Evolutionary conservation across 2,888 invertebrate species (phyloP).

Genomic region (Drosophila colorata): DNA sequence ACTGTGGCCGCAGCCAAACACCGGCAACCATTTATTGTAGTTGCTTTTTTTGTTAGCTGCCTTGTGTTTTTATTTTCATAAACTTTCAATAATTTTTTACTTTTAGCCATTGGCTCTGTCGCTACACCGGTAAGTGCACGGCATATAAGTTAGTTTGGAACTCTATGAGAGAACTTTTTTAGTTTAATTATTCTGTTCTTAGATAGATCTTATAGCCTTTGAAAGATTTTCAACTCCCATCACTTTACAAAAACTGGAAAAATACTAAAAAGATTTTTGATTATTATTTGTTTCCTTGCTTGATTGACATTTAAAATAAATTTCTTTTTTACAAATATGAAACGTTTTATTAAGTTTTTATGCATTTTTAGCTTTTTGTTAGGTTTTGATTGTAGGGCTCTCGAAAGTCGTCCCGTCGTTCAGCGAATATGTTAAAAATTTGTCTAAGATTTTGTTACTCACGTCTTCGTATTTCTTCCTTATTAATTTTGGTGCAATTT

Average conservation of each 20-base stretch:
- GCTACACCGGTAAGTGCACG: slow-evolving; percentile 20
- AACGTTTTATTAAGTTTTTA: not conserved
- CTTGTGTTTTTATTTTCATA: slow-evolving; percentile 60
- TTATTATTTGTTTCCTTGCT: no score
- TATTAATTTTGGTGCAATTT: slow-evolving; percentile 77
- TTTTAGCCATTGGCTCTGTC: slow-evolving; percentile 51
- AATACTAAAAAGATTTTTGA: no score
- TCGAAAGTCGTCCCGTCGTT: not conserved
- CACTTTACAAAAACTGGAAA: no score
- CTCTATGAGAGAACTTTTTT: no score
- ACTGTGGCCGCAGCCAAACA: slow-evolving; percentile 62
- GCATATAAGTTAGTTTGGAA: slow-evolving; percentile 8
- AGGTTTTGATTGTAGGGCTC: not conserved
- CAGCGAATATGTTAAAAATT: not conserved
- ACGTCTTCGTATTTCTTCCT: slow-evolving; percentile 49
- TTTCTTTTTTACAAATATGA: no score
- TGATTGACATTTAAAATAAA: no score
- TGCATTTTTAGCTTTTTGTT: not conserved
- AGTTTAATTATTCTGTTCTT: no score
- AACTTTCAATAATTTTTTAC: slow-evolving; percentile 75
- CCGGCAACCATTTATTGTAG: slow-evolving; percentile 64
- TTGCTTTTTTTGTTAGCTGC: slow-evolving; percentile 41
- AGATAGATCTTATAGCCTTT: no score
- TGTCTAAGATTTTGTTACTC: slow-evolving; percentile 55
- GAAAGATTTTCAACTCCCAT: no score